Evolutionary conservation across 2,113 vertebrate genomes (phyloP), one percentile per base, ranked within the genome.

Genomic region (Psammodynastes pulverulentus): DNA sequence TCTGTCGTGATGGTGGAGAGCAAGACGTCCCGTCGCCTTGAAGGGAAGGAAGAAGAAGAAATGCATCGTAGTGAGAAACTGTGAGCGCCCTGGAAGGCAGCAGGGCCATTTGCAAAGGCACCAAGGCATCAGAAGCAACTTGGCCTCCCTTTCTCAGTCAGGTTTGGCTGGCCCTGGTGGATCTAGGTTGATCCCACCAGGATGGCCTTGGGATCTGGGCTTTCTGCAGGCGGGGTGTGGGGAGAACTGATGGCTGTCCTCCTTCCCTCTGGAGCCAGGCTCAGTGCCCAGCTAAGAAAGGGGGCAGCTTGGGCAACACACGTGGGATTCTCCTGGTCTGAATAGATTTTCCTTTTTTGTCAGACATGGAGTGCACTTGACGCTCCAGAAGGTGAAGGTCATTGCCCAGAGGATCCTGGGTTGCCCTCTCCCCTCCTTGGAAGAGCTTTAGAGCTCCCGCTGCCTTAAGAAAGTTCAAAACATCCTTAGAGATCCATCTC

Each of bases 201-300:
- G 21, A 10, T 17, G 89, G 72, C 39, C 12, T 12, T 88, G n/a
- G 56, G 17, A 88, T 52, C 2, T 3, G 87, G 56, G 48, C 45
- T 56, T 62, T 13, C 5, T 52, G 24, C 88, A 2, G 1, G 0
- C 1, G 26, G 58, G 3, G n/a, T n/a, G n/a, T n/a, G 7, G 13
- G 54, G 5, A 54, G 49, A 43, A 94, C 49, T 4, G 89, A 24
- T 86, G 17, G 89, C 91, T 84, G 85, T 51, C 8, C 52, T 88
- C 52, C 48, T 6, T 84, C 1, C 1, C 4, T 26, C 87, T 48
- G 29, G 48, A 56, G 17, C 86, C 26, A 9, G 89, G 90, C 86
- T 91, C 92, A 85, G 9, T 12, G 1, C 72, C 45, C 91, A 95
- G 48, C 92, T 86, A 95, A 91, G 10, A 90, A 94, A 94, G 54